Percentiles rank a stretch among this genome's conserved stretches.
phyloP scores from a whole-genome alignment of 2,888 invertebrate genomes.

The Stenurella melanura region DNA sequence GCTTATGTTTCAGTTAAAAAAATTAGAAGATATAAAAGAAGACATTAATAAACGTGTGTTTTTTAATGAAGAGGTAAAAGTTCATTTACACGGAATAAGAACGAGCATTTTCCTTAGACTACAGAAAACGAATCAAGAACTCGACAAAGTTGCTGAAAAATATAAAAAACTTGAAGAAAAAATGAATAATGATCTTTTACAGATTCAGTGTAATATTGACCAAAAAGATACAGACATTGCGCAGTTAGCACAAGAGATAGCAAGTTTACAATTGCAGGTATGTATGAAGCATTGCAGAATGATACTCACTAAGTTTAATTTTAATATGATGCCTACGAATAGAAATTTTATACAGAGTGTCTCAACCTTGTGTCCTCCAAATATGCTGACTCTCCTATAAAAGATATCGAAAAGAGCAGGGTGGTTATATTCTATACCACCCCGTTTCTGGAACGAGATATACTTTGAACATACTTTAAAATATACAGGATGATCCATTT shows the following conservation, averaged over 20 bases:
- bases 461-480: too few species aligned
- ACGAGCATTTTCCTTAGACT: constrained; percentile 32
- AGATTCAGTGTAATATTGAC: constrained; percentile 32
- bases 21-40: constrained; percentile 16
- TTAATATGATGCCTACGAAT: too few species aligned
- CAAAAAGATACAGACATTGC: constrained; percentile 11
- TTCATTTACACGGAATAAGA: constrained; percentile 35
- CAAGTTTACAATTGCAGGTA: constrained; percentile 23
- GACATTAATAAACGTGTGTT: constrained; percentile 16
- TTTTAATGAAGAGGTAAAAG: constrained; percentile 39
- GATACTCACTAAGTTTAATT: too few species aligned
- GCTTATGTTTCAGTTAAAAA: constrained; percentile 24
- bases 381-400: too few species aligned
- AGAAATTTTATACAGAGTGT: too few species aligned
- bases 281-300: not conserved
- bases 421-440: too few species aligned
- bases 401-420: too few species aligned
- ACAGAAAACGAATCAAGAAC: constrained; percentile 29
- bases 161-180: constrained; percentile 17
- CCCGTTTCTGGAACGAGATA: too few species aligned
- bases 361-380: too few species aligned
- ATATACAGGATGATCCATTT: too few species aligned
- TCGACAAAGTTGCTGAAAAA: constrained; percentile 23
- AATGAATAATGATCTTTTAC: constrained; percentile 15
- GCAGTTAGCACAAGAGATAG: not conserved